Evolutionary conservation across 2,113 vertebrate genomes (phyloP).

Genomic region (Perognathus longimembris): DNA sequence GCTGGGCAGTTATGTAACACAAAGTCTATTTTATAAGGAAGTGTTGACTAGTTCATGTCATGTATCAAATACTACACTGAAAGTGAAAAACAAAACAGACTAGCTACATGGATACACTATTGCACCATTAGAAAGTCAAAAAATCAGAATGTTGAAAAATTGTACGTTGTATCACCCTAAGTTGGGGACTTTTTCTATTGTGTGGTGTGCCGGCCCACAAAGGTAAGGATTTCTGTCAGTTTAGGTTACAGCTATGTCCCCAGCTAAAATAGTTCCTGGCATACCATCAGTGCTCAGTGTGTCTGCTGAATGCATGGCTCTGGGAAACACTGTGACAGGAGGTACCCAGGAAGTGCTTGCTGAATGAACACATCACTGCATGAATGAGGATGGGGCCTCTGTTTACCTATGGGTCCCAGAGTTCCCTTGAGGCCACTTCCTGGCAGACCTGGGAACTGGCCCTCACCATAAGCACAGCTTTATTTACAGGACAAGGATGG

Average conservation of each 20-base stretch:
- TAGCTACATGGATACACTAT: not conserved
- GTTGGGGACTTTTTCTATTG: not conserved
- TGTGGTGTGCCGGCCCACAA: not conserved
- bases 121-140: not conserved
- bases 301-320: not conserved
- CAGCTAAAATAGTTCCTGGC: not conserved
- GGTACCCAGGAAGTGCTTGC: not conserved
- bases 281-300: not conserved
- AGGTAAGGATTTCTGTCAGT: not conserved
- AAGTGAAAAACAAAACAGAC: not conserved
- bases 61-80: not conserved
- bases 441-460: slow-evolving; percentile 31
- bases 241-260: slow-evolving; percentile 18
- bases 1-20: not conserved
- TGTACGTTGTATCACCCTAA: not conserved
- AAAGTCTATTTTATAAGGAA: not conserved
- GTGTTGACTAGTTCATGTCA: not conserved
- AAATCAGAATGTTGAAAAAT: not conserved
- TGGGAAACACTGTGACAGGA: not conserved
- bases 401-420: not conserved
- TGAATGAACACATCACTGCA: not conserved
- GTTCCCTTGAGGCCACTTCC: not conserved
- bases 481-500: slow-evolving; percentile 71
- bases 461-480: slow-evolving; percentile 61
- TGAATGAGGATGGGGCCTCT: not conserved